These are phyloP conservation scores for Platycnemis pennipes DNA, from an alignment of 2,888 invertebrate species.

Conservation along the genomic window DNA sequence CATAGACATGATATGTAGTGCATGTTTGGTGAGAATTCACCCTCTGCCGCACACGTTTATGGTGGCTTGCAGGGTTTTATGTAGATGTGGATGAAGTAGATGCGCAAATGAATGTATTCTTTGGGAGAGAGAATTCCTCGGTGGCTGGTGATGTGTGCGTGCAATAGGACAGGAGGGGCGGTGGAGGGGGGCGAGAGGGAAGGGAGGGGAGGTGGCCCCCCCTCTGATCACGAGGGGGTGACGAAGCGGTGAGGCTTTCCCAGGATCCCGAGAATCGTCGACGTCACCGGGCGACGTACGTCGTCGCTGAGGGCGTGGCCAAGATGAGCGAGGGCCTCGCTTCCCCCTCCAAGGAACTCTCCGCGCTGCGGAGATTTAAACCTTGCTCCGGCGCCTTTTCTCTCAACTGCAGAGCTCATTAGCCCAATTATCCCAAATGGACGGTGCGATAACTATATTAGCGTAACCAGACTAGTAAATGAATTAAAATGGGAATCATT, in stretches of 20 bases:
- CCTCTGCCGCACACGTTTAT: too few relatives aligned
- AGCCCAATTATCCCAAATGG: constrained; percentile 16
- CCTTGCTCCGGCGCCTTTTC: not conserved
- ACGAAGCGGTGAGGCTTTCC: not conserved
- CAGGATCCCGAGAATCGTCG: not conserved
- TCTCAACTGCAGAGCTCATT: not conserved
- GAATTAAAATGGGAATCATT: too few relatives aligned
- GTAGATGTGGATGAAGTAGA: too few relatives aligned
- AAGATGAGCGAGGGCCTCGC: not conserved
- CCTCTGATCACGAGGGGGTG: not conserved
- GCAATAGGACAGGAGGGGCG: not conserved
- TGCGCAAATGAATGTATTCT: too few relatives aligned
- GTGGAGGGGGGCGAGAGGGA: not conserved
- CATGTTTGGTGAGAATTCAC: too few relatives aligned
- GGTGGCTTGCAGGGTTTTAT: too few relatives aligned
- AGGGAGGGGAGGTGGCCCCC: not conserved
- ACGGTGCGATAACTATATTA: too few relatives aligned
- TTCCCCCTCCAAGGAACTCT: not conserved
- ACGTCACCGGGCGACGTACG: not conserved
- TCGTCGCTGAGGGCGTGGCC: not conserved
- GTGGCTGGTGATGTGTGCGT: too few relatives aligned
- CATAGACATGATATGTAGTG: too few relatives aligned
- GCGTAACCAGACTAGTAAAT: too few relatives aligned
- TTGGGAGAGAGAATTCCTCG: not conserved
- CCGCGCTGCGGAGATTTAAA: not conserved